These are phyloP conservation scores for Adineta ricciae DNA, from an alignment of 2,888 invertebrate species.

Conservation along the genomic window DNA sequence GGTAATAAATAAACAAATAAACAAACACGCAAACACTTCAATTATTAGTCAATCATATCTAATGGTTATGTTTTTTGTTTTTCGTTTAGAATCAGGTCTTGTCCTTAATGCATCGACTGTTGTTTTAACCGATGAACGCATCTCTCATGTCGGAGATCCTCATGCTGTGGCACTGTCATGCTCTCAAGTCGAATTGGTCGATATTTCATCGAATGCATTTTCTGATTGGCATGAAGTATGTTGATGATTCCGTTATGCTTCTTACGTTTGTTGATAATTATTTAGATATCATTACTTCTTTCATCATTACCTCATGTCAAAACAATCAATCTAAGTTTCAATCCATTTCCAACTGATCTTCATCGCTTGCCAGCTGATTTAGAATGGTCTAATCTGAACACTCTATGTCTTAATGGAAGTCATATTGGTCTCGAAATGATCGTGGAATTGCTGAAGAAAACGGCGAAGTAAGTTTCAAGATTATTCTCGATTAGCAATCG, in stretches of 20 bases:
- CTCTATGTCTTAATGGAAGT: neutral
- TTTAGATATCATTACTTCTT: neutral
- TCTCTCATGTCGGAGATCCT: neutral
- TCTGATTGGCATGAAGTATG: constrained; percentile 30
- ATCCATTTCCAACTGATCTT: neutral
- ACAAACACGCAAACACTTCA: no score
- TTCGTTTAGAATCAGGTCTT: neutral
- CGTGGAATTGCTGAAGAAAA: neutral
- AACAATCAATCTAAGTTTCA: neutral
- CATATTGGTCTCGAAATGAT: neutral
- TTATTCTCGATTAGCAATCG: no score
- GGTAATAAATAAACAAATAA: neutral
- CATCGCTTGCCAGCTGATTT: neutral
- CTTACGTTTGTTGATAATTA: neutral
- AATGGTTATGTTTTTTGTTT: neutral
- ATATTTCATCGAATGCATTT: constrained; percentile 22
- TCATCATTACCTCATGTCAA: constrained; percentile 7
- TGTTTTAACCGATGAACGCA: neutral
- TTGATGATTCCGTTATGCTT: neutral
- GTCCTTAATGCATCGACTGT: neutral
- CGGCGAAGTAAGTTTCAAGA: neutral
- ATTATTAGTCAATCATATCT: no score
- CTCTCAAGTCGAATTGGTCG: neutral
- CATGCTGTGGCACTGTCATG: neutral
- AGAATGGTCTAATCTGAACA: neutral